phyloP scores from a whole-genome alignment of 1,140 invertebrate genomes.

The Zelostemma sp. region DNA sequence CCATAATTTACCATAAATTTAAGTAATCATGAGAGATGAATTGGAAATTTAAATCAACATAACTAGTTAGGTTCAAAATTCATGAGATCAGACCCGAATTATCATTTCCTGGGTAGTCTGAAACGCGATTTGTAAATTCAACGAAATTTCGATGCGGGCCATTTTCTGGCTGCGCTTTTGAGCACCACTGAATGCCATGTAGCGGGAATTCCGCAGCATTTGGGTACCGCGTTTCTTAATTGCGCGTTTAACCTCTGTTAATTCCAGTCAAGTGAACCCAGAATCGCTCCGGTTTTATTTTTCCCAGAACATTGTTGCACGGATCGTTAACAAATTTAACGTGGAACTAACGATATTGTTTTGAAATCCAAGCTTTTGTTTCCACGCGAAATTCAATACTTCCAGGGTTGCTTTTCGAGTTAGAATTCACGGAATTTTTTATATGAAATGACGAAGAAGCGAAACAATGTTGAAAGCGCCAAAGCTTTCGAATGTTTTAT shows the following conservation, averaged over 20 bases:
- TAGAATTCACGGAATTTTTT: neutral
- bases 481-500: neutral
- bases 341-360: neutral
- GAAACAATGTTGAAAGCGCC: no score
- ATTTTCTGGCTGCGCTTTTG: no score
- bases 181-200: constrained; percentile 32
- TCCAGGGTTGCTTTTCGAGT: neutral
- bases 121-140: no score
- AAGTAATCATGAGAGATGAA: no score
- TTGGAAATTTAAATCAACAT: no score
- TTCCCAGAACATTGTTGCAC: neutral
- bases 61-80: no score
- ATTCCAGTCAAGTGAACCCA: constrained; percentile 40
- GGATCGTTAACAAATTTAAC: neutral
- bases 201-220: constrained; percentile 31
- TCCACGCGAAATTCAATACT: neutral
- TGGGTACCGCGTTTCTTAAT: constrained; percentile 42
- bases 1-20: no score
- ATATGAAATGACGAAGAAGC: neutral
- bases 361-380: neutral
- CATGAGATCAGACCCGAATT: no score
- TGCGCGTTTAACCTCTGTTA: constrained; percentile 51
- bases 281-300: constrained; percentile 31
- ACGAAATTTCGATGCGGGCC: no score
- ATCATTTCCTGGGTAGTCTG: no score